Evolutionary conservation across 2,113 vertebrate species (phyloP).

Genomic region (Proterorhinus semilunaris): DNA sequence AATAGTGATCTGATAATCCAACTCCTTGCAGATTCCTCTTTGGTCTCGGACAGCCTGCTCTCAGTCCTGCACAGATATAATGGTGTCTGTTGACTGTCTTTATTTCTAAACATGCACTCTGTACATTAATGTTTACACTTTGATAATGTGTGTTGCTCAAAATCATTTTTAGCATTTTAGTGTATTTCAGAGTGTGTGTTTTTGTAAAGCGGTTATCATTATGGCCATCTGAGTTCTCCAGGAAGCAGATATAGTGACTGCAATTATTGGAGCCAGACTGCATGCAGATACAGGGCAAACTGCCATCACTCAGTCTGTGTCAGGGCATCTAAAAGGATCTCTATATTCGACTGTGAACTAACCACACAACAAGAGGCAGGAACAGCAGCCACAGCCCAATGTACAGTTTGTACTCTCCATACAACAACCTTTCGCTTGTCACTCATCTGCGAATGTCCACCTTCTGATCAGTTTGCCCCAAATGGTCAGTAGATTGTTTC

Average conservation of each 20-base stretch:
- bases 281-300: conserved; percentile 40
- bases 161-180: conserved; percentile 13
- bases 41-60: conserved; percentile 49
- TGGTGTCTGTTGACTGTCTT: conserved; percentile 52
- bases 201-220: conserved; percentile 42
- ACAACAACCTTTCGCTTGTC: no score
- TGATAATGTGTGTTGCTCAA: background rate
- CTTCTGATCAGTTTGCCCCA: no score
- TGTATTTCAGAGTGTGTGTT: conserved; percentile 16
- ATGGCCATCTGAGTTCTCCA: conserved; percentile 58
- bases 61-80: conserved; percentile 62
- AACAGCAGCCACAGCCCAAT: conserved; percentile 24
- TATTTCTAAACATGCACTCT: conserved; percentile 25
- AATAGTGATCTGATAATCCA: background rate
- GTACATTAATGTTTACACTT: conserved; percentile 17
- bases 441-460: no score
- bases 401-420: conserved; percentile 57
- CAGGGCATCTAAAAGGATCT: conserved; percentile 48
- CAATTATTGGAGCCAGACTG: conserved; percentile 52
- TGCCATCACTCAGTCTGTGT: conserved; percentile 50
- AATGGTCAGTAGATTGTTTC: no score
- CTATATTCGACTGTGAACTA: conserved; percentile 23
- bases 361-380: conserved; percentile 13
- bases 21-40: conserved; percentile 27
- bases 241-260: conserved; percentile 47